Percentiles rank a stretch among this genome's conserved stretches.
phyloP scores from a whole-genome alignment of 2,797 vertebrate species.

The Tiaroga cobitis region DNA sequence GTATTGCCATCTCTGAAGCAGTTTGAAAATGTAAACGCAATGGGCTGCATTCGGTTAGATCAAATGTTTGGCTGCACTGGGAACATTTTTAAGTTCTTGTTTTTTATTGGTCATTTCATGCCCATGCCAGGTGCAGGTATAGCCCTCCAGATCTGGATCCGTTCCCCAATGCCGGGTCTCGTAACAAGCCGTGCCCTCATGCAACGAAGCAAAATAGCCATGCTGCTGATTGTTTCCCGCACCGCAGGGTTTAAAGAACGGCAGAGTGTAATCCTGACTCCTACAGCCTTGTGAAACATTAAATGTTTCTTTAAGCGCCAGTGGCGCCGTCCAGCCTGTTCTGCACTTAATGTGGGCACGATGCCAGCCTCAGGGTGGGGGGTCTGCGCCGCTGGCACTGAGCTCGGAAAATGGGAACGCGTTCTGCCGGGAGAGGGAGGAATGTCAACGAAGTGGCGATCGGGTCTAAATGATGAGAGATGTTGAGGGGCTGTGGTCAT shows the following conservation, averaged over 20 bases:
- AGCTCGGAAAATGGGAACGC: conserved; percentile 63
- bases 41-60: conserved; percentile 72
- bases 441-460: conserved; percentile 73
- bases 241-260: conserved; percentile 71
- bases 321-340: conserved; percentile 78
- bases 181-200: conserved; percentile 53
- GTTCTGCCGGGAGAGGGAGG: conserved; percentile 53
- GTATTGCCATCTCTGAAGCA: conserved; percentile 52
- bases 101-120: conserved; percentile 62
- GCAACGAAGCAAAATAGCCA: conserved; percentile 68
- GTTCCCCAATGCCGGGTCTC: conserved; percentile 51
- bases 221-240: conserved; percentile 67
- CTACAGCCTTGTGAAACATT: conserved; percentile 75
- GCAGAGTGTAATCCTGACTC: conserved; percentile 70
- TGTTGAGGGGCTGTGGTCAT: conserved; percentile 75
- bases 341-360: conserved; percentile 73
- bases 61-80: conserved; percentile 64
- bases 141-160: conserved; percentile 44
- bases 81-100: conserved; percentile 46
- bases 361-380: conserved; percentile 69
- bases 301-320: conserved; percentile 78
- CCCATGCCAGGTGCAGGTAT: conserved; percentile 63
- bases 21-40: conserved; percentile 61
- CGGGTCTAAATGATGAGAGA: conserved; percentile 86
- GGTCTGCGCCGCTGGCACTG: conserved; percentile 71